phyloP scores from a whole-genome alignment of 2,888 invertebrate species.

The Limnephilus lunatus region DNA sequence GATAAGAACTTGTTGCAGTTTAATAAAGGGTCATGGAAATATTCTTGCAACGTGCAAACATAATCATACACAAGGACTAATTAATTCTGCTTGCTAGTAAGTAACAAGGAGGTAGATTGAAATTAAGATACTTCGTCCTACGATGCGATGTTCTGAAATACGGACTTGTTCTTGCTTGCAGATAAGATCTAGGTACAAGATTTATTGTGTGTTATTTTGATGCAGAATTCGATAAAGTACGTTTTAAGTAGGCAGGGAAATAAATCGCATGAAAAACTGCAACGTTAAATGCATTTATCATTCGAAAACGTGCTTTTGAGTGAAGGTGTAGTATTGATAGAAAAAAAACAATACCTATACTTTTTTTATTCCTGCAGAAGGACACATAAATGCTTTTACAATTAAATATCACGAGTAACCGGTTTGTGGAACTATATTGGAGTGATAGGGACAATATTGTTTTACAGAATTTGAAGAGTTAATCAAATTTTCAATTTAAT shows the following conservation, averaged over 20 bases:
- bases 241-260: not conserved
- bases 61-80: not conserved
- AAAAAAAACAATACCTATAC: not conserved
- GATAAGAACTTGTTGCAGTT: too few relatives aligned
- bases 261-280: not conserved
- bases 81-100: not conserved
- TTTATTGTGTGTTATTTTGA: not conserved
- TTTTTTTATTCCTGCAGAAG: not conserved
- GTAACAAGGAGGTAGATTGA: not conserved
- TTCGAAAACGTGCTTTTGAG: not conserved
- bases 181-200: not conserved
- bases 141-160: not conserved
- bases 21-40: not conserved
- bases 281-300: not conserved
- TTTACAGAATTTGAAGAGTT: too few relatives aligned
- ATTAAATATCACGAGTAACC: not conserved
- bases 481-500: too few relatives aligned
- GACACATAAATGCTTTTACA: not conserved
- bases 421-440: not conserved
- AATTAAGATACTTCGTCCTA: not conserved
- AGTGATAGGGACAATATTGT: too few relatives aligned
- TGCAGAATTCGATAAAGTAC: not conserved
- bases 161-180: not conserved
- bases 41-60: not conserved
- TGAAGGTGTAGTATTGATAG: not conserved